Evolutionary conservation across 1,140 invertebrate genomes (phyloP), one percentile per base, ranked within the genome.

Genomic region (Calephelis virginiensis): DNA sequence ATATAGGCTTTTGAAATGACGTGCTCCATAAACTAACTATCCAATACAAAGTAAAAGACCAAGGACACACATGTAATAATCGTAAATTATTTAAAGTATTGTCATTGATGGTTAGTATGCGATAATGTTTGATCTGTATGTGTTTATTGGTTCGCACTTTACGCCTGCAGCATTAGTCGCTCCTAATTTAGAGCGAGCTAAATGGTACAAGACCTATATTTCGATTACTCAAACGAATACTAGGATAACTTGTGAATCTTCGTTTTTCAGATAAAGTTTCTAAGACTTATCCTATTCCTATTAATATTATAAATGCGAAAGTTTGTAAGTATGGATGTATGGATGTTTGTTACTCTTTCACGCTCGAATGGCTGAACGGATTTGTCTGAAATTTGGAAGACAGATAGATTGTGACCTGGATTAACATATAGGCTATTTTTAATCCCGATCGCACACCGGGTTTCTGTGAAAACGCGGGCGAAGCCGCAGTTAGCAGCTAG

Each of bases 71-170:
- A 40, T 62, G 63, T 64, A 67, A 69, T 73, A 73, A 74, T 76
- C 75, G 72, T 84, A 81, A 82, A 84, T 84, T 82, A 79, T 77
- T 78, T 75, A 75, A 74, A 77, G 67, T 77, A 80, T 79, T 78
- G 78, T 78, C 77, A 75, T 67, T 67, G 63, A 70, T 67, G 65
- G 66, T 73, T 75, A 80, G 70, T 76, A 74, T 56, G 73, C 77
- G 75, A 73, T 75, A 77, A 77, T 78, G 73, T 71, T 68, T 67
- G 43, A 63, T 53, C 69, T 62, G 49, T 47, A 40, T 62, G 13
- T 63, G 47, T 50, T 49, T 49, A 63, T 37, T 63, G 37, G 13
- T 43, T 45, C 50, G 63, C 63, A 65, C 63, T 65, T 47, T 65
- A 65, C 63, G 63, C 50, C 53, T 59, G 63, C 37, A 56, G 45